Base-by-base conservation (phyloP, 2,888 invertebrate species). In the Auanema freiburgensis region DNA sequence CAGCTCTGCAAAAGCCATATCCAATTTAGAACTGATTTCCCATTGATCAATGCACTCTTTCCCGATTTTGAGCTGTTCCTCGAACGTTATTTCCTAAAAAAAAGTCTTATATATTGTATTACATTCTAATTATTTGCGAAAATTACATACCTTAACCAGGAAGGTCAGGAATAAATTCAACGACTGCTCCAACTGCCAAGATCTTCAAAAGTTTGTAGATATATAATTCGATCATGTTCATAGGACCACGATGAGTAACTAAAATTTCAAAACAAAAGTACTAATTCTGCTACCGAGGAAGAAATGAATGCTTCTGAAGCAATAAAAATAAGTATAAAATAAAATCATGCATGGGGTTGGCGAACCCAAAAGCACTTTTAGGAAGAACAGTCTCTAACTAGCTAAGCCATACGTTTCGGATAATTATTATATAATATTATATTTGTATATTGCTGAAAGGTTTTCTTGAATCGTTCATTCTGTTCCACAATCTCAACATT, bases 11-110 rank as follows among this genome's bases (percentile, higher is more conserved):
- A 54, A n/a, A 8, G 54, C 54, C 25, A 11, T 33, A 54, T 54
- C 24, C 54, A 54, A 54, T n/a, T 54, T 54, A 11, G n/a, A 11
- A 54, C 23, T 54, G 54, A 54, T 54, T 21, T 24, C 54, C 8
- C 54, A 54, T 54, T 54, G 54, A 54, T 18, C 54, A 23, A 54
- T 54, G n/a, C 11, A 54, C 54, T 54, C 54, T n/a, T 54, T 54
- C n/a, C 10, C 54, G 24, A 54, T 54, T 54, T n/a, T 54, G 54
- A 54, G 54, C 54, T 54, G 54, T 54, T 54, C 54, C 23, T 21
- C 54, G 54, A 11, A 54, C 54, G 54, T 54, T 33, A 54, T 54
- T 21, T 24, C n/a, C 54, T 54, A n/a, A 54, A 54, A 54, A n/a
- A n/a, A n/a, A n/a, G n/a, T n/a, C n/a, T n/a, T n/a, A 8, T 25